Conservation (phyloP, 2,797 vertebrate species). For the Sebastes dallii region DNA sequence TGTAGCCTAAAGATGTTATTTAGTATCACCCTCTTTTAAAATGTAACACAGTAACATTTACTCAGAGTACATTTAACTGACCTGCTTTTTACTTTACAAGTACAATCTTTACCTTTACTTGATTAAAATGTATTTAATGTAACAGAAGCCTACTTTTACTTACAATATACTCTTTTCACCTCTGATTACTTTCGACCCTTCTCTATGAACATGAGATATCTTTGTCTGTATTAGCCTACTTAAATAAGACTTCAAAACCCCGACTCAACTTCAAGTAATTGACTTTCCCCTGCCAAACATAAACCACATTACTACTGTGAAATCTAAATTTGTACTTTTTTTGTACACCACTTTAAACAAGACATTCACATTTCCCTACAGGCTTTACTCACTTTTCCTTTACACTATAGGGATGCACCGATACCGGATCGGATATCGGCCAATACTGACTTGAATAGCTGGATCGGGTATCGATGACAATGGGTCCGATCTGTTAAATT, state of each 20-base stretch:
- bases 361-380: neutral
- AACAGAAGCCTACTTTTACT: neutral
- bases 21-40: neutral
- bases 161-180: too few species aligned
- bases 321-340: slow-evolving; percentile 8
- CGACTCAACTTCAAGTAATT: neutral
- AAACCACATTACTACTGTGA: neutral
- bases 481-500: too few species aligned
- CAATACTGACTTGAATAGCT: too few species aligned
- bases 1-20: neutral
- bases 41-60: neutral
- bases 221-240: neutral
- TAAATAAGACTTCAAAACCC: neutral
- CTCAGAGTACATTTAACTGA: too few species aligned
- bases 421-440: too few species aligned
- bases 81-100: too few species aligned
- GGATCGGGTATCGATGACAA: too few species aligned
- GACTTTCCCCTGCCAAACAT: too few species aligned
- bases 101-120: neutral
- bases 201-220: neutral
- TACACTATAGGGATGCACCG: too few species aligned
- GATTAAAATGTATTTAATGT: neutral
- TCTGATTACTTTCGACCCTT: neutral
- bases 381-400: neutral
- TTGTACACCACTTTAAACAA: neutral